These are phyloP conservation scores for Eufriesea mexicana DNA, from an alignment of 1,140 invertebrate species.

Conservation along the genomic window DNA sequence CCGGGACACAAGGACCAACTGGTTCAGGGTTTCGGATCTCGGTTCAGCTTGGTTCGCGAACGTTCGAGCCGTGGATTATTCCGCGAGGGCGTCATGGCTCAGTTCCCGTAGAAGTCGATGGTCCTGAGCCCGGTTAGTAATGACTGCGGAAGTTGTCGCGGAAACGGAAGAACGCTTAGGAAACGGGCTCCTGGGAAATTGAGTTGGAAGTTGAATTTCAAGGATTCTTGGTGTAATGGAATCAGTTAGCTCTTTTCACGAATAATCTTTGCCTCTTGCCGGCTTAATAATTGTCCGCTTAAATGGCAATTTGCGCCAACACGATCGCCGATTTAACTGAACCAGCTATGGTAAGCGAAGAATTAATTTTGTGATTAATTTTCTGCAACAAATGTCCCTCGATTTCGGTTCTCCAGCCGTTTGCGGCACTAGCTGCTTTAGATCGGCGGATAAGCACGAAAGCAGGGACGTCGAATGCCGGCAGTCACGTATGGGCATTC, in stretches of 20 bases:
- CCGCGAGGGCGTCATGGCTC: slow-evolving; percentile 3
- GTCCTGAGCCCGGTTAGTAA: background rate
- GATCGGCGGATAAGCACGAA: no score
- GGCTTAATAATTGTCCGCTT: slow-evolving; percentile 5
- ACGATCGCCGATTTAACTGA: background rate
- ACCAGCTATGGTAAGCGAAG: no score
- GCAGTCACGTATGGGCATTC: no score
- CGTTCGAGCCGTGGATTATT: background rate
- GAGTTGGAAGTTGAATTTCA: slow-evolving; percentile 38
- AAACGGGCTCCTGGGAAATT: slow-evolving; percentile 9
- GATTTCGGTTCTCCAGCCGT: no score
- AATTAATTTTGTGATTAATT: no score
- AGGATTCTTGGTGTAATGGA: background rate
- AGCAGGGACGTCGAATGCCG: no score
- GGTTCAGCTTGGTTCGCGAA: background rate
- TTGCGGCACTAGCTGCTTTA: no score
- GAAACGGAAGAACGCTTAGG: slow-evolving; percentile 27
- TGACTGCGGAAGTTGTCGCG: slow-evolving; percentile 15
- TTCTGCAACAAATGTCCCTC: no score
- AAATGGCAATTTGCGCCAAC: background rate
- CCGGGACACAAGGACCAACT: background rate
- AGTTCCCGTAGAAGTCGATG: slow-evolving; percentile 1
- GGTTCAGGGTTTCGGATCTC: background rate
- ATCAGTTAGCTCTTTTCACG: background rate
- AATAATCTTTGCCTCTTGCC: background rate